A percentile compares a stretch with the other conserved stretches of the same genome.
Evolutionary conservation across 2,888 invertebrate species (phyloP).

Genomic region (Mythimna albipuncta): DNA sequence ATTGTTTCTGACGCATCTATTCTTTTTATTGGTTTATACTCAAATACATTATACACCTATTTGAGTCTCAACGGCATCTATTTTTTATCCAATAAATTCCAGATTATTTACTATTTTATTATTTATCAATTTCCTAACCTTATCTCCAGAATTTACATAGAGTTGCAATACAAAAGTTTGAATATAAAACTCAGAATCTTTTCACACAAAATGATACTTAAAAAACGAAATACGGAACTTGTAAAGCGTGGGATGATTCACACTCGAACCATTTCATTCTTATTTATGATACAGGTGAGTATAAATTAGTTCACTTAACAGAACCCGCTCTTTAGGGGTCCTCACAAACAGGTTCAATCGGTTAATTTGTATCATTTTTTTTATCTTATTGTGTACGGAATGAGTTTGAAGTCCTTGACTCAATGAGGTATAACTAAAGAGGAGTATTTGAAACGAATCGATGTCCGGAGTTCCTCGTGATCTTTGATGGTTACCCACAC

Average conservation of each 20-base stretch:
- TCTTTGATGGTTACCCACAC: conserved; percentile 81
- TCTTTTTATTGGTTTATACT: background rate
- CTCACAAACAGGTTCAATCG: conserved; percentile 87
- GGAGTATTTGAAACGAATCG: conserved; percentile 89
- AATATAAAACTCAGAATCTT: conserved; percentile 40
- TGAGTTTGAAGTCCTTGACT: conserved; percentile 88
- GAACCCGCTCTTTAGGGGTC: conserved; percentile 88
- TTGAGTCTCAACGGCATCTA: background rate
- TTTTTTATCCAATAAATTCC: conserved; percentile 2
- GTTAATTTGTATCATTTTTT: conserved; percentile 87
- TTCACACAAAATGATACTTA: conserved; percentile 37
- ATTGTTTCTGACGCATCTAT: background rate
- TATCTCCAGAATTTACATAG: conserved; percentile 45
- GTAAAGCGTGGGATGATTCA: conserved; percentile 62
- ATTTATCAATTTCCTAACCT: conserved; percentile 23
- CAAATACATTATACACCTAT: background rate
- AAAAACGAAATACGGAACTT: conserved; percentile 61
- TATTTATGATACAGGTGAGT: conserved; percentile 87
- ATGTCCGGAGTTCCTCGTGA: conserved; percentile 84
- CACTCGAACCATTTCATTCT: conserved; percentile 74
- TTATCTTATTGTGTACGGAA: conserved; percentile 82
- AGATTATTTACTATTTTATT: conserved; percentile 12
- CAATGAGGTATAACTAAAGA: conserved; percentile 90
- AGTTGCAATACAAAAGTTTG: conserved; percentile 49
- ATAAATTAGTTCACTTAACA: conserved; percentile 89